Conservation (phyloP, 2,113 vertebrate species). For the Pterocles orientalis region DNA sequence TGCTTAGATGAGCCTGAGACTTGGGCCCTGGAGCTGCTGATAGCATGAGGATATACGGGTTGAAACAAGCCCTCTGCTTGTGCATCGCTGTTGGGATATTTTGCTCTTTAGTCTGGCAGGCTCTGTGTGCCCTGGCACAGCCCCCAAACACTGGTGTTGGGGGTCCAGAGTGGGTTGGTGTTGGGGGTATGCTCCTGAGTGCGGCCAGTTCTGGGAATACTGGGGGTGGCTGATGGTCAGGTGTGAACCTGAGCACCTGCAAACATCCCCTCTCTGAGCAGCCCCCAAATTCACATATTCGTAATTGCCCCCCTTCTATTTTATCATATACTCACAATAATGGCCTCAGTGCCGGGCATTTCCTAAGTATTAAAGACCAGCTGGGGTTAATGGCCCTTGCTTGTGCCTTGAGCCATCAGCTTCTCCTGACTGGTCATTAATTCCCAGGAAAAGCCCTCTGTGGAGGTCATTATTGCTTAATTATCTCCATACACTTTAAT, state of each 20-base stretch:
- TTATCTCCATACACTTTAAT: conserved; percentile 81
- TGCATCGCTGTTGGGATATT: neutral
- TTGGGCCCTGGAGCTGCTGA: neutral
- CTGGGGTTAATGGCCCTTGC: conserved; percentile 77
- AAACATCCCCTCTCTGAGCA: neutral
- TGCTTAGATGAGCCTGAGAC: neutral
- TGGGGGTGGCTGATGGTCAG: conserved; percentile 1
- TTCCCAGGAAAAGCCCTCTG: conserved; percentile 76
- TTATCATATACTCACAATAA: conserved; percentile 65
- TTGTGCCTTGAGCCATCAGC: conserved; percentile 73
- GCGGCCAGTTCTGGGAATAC: conserved; percentile 5
- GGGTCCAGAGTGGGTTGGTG: neutral
- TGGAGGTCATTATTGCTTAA: conserved; percentile 74
- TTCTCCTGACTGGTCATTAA: conserved; percentile 75
- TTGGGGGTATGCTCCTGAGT: neutral
- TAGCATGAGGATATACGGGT: neutral
- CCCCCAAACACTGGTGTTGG: fast-evolving
- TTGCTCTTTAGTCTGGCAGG: neutral
- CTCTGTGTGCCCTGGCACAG: neutral
- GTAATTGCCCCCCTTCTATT: conserved; percentile 40
- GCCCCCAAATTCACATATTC: conserved; percentile 47
- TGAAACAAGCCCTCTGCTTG: neutral
- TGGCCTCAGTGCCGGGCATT: conserved; percentile 67
- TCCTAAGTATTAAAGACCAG: conserved; percentile 75
- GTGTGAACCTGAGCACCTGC: conserved; percentile 12